A percentile compares a stretch with the other conserved stretches of the same genome.
phyloP scores from a whole-genome alignment of 2,797 vertebrate species.

The Allobates femoralis region DNA sequence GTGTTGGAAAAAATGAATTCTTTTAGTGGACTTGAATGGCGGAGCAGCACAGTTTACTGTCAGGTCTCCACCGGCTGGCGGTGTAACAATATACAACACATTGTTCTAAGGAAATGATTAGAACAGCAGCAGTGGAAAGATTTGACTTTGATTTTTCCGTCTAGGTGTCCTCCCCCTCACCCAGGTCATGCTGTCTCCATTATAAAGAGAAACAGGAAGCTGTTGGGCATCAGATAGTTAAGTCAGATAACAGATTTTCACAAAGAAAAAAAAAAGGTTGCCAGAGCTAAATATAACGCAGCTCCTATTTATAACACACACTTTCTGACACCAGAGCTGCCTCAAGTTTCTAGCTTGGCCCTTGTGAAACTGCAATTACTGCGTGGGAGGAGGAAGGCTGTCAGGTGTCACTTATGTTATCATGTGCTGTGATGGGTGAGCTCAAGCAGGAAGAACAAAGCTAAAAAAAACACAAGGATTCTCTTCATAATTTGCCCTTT shows the following conservation, averaged over 20 bases:
- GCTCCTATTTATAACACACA: slow-evolving; percentile 73
- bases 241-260: slow-evolving; percentile 67
- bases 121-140: slow-evolving; percentile 59
- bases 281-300: slow-evolving; percentile 79
- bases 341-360: slow-evolving; percentile 66
- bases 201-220: slow-evolving; percentile 70
- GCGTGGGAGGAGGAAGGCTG: slow-evolving; percentile 67
- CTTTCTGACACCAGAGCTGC: slow-evolving; percentile 75
- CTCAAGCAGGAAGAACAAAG: slow-evolving; percentile 72
- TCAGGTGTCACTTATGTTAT: slow-evolving; percentile 73
- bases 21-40: slow-evolving; percentile 29
- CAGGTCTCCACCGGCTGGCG: background rate
- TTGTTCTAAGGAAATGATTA: slow-evolving; percentile 58
- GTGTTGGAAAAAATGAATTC: slow-evolving; percentile 25
- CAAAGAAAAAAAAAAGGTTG: slow-evolving; percentile 72
- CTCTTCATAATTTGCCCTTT: slow-evolving; percentile 84
- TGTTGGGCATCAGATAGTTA: slow-evolving; percentile 68
- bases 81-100: slow-evolving; percentile 46
- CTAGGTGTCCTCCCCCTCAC: slow-evolving; percentile 47
- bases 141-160: slow-evolving; percentile 62
- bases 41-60: slow-evolving; percentile 16
- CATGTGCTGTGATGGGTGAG: slow-evolving; percentile 68
- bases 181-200: slow-evolving; percentile 55
- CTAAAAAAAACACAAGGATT: slow-evolving; percentile 72
- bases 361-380: slow-evolving; percentile 70